Evolutionary conservation across 2,797 vertebrate species (phyloP).

Genomic region (Nyctibius grandis): DNA sequence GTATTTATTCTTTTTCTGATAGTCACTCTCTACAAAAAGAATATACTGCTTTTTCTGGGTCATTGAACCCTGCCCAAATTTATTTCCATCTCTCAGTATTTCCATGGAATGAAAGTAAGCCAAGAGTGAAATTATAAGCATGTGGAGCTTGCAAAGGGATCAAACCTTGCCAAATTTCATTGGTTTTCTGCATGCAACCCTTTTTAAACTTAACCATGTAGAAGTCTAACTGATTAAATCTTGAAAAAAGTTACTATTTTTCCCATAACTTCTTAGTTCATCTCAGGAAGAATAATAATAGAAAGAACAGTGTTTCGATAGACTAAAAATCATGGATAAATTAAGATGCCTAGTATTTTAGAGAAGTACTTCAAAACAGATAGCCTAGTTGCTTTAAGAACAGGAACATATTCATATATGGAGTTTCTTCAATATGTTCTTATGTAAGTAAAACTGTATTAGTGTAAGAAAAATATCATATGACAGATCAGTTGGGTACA

Average conservation of each 20-base stretch:
- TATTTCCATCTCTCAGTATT: conserved; percentile 31
- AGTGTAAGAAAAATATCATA: background rate
- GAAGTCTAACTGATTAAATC: background rate
- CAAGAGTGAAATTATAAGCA: background rate
- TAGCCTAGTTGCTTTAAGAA: background rate
- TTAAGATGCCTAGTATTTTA: background rate
- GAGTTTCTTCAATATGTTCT: background rate
- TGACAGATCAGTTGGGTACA: background rate
- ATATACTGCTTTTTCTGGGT: background rate
- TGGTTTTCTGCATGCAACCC: background rate
- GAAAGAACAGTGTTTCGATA: background rate
- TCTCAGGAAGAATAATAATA: background rate
- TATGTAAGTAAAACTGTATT: background rate
- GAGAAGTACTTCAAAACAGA: background rate
- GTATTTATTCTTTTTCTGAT: background rate
- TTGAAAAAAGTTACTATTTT: background rate
- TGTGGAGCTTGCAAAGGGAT: background rate
- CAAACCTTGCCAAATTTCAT: background rate
- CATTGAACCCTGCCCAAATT: background rate
- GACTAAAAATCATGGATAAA: background rate
- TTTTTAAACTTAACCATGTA: background rate
- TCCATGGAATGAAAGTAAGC: background rate
- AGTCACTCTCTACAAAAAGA: background rate
- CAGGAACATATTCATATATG: background rate
- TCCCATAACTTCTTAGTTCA: background rate